A percentile compares a stretch with the other conserved stretches of the same genome.
phyloP scores from a whole-genome alignment of 2,888 invertebrate genomes.

The Caenorhabditis drosophilae region DNA sequence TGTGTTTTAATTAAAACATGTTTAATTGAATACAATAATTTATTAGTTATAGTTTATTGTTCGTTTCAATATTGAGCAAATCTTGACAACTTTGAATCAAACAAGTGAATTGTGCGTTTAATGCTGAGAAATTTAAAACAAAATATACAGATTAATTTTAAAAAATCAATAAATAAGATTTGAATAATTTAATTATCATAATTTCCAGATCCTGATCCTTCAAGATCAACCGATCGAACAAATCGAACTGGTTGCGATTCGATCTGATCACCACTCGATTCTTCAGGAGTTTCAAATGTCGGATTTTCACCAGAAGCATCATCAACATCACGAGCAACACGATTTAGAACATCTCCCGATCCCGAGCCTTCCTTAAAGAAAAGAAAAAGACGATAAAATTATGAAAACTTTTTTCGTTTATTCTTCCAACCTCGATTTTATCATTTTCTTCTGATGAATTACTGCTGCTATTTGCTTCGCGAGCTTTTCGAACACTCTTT shows the following conservation, averaged over 20 bases:
- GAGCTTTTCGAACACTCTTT: slow-evolving; percentile 7
- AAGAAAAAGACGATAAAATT: background rate
- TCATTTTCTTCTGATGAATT: slow-evolving; percentile 22
- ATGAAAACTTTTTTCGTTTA: too few species aligned
- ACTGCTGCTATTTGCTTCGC: slow-evolving; percentile 16
- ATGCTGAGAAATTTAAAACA: background rate
- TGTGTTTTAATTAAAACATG: background rate
- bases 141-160: slow-evolving; percentile 3
- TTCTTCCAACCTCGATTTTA: slow-evolving; percentile 8
- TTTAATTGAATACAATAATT: background rate
- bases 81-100: background rate
- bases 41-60: background rate
- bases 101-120: background rate
- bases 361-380: slow-evolving; percentile 31
- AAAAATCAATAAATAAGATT: background rate
- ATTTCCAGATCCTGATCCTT: slow-evolving; percentile 30
- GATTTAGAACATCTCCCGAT: slow-evolving; percentile 20
- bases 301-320: slow-evolving; percentile 3
- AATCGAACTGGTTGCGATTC: slow-evolving; percentile 24
- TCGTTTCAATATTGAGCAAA: background rate
- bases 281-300: slow-evolving; percentile 15
- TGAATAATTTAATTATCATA: background rate
- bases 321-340: slow-evolving; percentile 24
- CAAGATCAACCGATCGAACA: slow-evolving; percentile 22
- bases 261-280: slow-evolving; percentile 14